Conservation (phyloP, 2,797 vertebrate species). For the Otolemur crassicaudatus region DNA sequence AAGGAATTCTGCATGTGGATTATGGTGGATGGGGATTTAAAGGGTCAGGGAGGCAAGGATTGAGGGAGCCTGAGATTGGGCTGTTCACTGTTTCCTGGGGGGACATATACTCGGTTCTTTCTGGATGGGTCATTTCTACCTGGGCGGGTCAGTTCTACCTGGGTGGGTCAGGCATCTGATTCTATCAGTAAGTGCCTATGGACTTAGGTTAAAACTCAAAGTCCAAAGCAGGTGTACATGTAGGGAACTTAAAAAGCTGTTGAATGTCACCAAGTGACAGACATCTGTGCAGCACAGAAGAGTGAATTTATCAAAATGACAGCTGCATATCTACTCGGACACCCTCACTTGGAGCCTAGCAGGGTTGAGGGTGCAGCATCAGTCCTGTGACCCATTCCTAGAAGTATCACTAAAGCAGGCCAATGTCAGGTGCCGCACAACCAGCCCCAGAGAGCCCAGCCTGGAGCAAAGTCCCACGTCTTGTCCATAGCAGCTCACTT, state of each 20-base stretch:
- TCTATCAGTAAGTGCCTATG: no score
- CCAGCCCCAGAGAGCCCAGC: rapidly evolving
- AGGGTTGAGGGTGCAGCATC: no score
- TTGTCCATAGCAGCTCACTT: neutral
- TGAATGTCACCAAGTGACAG: neutral
- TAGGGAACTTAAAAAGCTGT: neutral
- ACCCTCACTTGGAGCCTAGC: neutral
- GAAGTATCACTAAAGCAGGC: no score
- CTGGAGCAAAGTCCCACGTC: neutral
- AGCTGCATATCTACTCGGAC: neutral
- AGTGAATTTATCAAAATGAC: neutral
- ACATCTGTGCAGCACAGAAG: rapidly evolving
- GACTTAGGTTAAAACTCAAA: neutral
- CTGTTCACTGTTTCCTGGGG: no score
- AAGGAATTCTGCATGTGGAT: no score
- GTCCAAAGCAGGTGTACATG: neutral
- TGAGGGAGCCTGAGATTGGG: no score
- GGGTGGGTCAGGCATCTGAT: no score
- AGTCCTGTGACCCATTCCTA: neutral
- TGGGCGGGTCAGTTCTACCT: no score
- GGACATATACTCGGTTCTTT: no score
- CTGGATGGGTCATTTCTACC: no score
- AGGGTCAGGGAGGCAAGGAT: no score
- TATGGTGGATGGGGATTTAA: no score
- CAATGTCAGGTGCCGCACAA: rapidly evolving